These are phyloP conservation scores for Sylvicapra grimmia DNA, from an alignment of 2,113 vertebrate species.

Conservation along the genomic window DNA sequence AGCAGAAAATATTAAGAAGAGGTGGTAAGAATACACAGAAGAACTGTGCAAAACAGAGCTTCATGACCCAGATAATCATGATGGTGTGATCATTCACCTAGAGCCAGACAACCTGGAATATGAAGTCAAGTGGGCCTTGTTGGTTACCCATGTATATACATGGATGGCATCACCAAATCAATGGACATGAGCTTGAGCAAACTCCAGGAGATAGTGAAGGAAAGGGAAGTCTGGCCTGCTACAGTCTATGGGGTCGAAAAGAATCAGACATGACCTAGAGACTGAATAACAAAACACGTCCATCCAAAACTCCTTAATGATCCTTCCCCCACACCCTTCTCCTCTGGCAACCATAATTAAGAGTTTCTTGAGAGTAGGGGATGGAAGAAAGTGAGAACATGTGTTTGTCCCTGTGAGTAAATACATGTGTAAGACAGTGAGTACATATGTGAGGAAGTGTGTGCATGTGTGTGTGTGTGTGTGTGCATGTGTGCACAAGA, in stretches of 20 bases:
- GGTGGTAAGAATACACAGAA: too few relatives aligned
- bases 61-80: too few relatives aligned
- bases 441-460: neutral
- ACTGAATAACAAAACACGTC: accelerated
- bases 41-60: too few relatives aligned
- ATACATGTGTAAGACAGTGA: neutral
- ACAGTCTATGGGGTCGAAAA: accelerated
- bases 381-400: neutral
- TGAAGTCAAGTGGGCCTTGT: too few relatives aligned
- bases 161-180: too few relatives aligned
- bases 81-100: too few relatives aligned
- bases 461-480: neutral
- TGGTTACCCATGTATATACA: too few relatives aligned
- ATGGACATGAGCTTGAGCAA: too few relatives aligned
- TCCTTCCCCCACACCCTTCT: neutral
- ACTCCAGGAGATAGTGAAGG: neutral
- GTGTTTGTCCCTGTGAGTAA: neutral
- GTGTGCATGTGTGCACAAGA: neutral
- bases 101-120: too few relatives aligned
- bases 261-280: neutral
- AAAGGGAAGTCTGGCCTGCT: neutral
- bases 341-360: neutral
- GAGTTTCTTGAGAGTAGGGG: neutral
- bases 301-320: neutral
- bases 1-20: too few relatives aligned